Evolutionary conservation across 1,140 invertebrate genomes (phyloP).

Genomic region (Drosophila tristis): DNA sequence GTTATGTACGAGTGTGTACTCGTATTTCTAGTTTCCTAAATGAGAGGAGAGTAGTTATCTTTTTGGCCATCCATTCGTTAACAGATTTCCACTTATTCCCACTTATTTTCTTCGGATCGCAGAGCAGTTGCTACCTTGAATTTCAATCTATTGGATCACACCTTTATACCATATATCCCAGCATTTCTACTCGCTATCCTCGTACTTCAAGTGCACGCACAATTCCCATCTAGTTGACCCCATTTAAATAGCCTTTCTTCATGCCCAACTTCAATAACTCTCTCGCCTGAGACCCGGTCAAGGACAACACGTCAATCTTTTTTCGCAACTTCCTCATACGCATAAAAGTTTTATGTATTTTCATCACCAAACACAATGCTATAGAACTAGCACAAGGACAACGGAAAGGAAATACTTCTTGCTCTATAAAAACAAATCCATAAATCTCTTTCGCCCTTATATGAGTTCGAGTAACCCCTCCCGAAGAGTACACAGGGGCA

Average conservation of each 20-base stretch:
- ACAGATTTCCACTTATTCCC: too few relatives aligned
- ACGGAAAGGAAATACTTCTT: slow-evolving; percentile 44
- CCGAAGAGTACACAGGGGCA: slow-evolving; percentile 13
- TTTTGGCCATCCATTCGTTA: background rate
- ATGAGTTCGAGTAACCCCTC: slow-evolving; percentile 21
- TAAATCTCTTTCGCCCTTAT: slow-evolving; percentile 55
- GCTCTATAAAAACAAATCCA: slow-evolving; percentile 66
- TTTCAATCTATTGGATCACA: too few relatives aligned
- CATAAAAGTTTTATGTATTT: slow-evolving; percentile 44
- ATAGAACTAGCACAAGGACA: slow-evolving; percentile 60
- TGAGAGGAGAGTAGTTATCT: background rate
- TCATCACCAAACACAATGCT: slow-evolving; percentile 12
- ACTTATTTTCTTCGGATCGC: too few relatives aligned
- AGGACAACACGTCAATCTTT: slow-evolving; percentile 26
- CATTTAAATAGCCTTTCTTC: slow-evolving; percentile 25
- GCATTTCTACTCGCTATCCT: too few relatives aligned
- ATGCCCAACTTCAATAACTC: slow-evolving; percentile 43
- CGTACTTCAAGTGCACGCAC: too few relatives aligned
- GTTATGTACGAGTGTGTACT: background rate
- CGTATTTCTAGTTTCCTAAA: background rate
- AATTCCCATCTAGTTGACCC: slow-evolving; percentile 24
- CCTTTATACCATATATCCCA: too few relatives aligned
- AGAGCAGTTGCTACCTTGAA: too few relatives aligned
- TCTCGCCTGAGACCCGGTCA: slow-evolving; percentile 28
- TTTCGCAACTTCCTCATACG: slow-evolving; percentile 22